Conservation (phyloP, 2,113 vertebrate species). For the Apeltes quadracus region DNA sequence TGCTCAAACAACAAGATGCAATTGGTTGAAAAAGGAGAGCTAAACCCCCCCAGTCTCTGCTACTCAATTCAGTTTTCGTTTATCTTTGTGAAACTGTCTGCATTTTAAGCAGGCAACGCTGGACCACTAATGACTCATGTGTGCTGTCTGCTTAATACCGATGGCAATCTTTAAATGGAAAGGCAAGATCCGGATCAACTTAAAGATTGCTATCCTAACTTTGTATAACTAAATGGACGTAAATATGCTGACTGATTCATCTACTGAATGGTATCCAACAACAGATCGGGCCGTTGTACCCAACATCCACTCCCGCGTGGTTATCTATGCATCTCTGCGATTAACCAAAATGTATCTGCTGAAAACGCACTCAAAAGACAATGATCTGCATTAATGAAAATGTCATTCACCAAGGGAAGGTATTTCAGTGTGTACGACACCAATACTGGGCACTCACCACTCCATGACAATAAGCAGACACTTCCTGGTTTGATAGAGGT, state of each 20-base stretch:
- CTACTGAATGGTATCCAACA: background rate
- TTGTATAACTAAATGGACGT: background rate
- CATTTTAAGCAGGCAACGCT: background rate
- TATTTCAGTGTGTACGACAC: background rate
- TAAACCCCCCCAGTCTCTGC: background rate
- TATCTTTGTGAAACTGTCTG: background rate
- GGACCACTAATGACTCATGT: background rate
- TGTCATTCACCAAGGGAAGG: background rate
- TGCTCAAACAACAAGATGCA: background rate
- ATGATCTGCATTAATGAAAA: background rate
- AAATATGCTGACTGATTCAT: background rate
- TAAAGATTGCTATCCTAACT: background rate
- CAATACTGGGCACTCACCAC: constrained; percentile 82
- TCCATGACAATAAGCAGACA: constrained; percentile 99
- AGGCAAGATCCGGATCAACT: background rate
- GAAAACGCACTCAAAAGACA: background rate
- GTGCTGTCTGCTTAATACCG: background rate
- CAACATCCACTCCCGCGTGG: background rate
- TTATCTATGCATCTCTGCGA: background rate
- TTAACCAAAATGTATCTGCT: background rate
- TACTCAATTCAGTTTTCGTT: background rate
- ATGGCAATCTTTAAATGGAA: background rate
- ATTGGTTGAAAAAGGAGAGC: background rate
- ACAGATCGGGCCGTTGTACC: background rate
- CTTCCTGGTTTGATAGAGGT: constrained; percentile 92